Percentiles rank a stretch among this genome's conserved stretches.
Conservation (phyloP, 2,797 vertebrate species). For the Phyllotis vaccarum region DNA sequence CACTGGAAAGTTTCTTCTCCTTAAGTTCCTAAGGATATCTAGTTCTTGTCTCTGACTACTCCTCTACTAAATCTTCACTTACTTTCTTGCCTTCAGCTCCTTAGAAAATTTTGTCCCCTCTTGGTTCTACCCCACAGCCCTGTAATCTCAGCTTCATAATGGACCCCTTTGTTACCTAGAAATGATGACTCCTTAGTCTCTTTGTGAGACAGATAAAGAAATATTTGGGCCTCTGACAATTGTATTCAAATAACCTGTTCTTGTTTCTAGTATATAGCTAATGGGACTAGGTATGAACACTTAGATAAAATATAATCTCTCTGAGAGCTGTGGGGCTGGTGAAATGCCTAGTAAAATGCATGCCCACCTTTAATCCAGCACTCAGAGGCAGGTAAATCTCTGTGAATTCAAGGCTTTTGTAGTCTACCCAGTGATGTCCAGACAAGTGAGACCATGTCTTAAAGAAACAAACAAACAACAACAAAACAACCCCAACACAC, state of each 20-base stretch:
- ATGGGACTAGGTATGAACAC: background rate
- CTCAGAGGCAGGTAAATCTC: background rate
- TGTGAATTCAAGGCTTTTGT: background rate
- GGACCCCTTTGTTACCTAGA: conserved; percentile 13
- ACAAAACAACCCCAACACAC: background rate
- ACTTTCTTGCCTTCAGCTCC: conserved; percentile 31
- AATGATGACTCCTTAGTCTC: conserved; percentile 3
- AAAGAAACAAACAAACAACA: background rate
- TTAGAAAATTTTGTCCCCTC: conserved; percentile 55
- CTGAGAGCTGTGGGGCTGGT: background rate
- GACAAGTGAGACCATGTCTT: background rate
- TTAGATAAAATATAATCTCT: background rate
- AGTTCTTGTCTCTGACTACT: conserved; percentile 40
- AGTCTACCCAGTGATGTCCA: background rate
- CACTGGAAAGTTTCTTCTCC: conserved; percentile 24
- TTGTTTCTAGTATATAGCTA: background rate
- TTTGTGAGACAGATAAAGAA: conserved; percentile 49
- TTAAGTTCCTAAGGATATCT: conserved; percentile 53
- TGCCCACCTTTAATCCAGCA: background rate
- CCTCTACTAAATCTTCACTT: conserved; percentile 45
- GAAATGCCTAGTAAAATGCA: background rate
- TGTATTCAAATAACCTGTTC: background rate
- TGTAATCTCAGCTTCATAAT: conserved; percentile 26
- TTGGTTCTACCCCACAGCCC: background rate
- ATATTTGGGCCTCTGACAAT: background rate